Percentiles rank a stretch among this genome's conserved stretches.
Evolutionary conservation across 2,797 vertebrate genomes (phyloP).

Genomic region (Bovichtus diacanthus): DNA sequence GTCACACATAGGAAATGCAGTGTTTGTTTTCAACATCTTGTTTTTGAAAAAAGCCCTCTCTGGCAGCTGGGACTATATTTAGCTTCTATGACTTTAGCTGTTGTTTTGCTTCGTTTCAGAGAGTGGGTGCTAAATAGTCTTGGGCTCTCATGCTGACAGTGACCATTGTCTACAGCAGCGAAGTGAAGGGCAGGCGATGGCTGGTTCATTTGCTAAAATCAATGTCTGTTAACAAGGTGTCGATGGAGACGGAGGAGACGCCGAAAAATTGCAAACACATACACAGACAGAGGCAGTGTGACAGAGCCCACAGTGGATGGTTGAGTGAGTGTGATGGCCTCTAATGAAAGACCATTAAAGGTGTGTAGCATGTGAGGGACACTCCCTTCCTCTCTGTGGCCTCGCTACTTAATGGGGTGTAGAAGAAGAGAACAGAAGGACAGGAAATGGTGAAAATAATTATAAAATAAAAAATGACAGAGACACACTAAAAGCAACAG

Average conservation of each 20-base stretch:
- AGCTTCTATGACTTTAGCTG: constrained; percentile 20
- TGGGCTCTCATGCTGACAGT: constrained; percentile 40
- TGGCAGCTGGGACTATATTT: constrained; percentile 35
- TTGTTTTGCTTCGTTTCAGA: constrained; percentile 37
- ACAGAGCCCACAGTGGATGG: constrained; percentile 33
- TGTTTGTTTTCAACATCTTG: constrained; percentile 29
- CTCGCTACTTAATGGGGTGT: constrained; percentile 81
- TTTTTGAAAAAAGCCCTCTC: constrained; percentile 11
- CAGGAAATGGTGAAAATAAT: constrained; percentile 14
- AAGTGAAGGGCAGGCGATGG: constrained; percentile 58
- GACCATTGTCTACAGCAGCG: constrained; percentile 17
- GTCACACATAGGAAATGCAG: neutral
- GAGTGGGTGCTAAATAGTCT: constrained; percentile 33
- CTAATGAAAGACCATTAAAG: constrained; percentile 76
- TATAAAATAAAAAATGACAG: constrained; percentile 37
- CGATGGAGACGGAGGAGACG: constrained; percentile 36
- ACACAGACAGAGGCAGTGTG: constrained; percentile 19
- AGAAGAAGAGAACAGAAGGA: constrained; percentile 45
- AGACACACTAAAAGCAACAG: constrained; percentile 19
- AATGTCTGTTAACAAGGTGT: constrained; percentile 64
- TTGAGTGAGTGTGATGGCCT: constrained; percentile 66
- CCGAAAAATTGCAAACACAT: constrained; percentile 23
- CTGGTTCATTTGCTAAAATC: constrained; percentile 73
- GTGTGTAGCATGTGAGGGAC: constrained; percentile 44
- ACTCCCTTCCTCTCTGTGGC: constrained; percentile 68